Conservation (phyloP, 2,888 invertebrate genomes). For the Lordiphosa fenestrarum region DNA sequence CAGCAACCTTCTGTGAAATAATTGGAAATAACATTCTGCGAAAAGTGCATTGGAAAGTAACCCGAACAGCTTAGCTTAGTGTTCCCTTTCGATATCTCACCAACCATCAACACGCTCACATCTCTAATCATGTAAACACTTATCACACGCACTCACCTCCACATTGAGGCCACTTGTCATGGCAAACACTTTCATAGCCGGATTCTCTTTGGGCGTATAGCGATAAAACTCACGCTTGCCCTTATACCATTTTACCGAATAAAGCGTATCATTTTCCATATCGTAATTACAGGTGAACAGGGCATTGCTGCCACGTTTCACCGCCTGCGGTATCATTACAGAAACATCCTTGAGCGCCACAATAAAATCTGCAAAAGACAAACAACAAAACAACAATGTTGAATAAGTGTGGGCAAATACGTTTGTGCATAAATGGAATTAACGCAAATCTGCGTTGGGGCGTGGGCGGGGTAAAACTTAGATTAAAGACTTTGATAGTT, state of each 20-base stretch:
- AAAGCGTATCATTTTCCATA: slow-evolving; percentile 88
- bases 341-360: slow-evolving; percentile 84
- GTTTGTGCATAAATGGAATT: slow-evolving; percentile 43
- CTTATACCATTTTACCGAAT: slow-evolving; percentile 94
- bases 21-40: too few species aligned
- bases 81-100: too few species aligned
- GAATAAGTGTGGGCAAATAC: slow-evolving; percentile 22
- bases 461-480: background rate
- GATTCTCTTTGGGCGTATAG: slow-evolving; percentile 87
- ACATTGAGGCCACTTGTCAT: slow-evolving; percentile 86
- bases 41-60: too few species aligned
- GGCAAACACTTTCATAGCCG: slow-evolving; percentile 85
- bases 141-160: slow-evolving; percentile 83
- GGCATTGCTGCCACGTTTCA: slow-evolving; percentile 85
- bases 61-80: too few species aligned
- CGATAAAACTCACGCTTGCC: slow-evolving; percentile 92
- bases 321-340: slow-evolving; percentile 86
- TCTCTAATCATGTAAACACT: background rate
- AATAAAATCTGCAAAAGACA: slow-evolving; percentile 77
- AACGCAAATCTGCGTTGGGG: slow-evolving; percentile 28
- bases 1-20: too few species aligned
- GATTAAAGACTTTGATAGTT: slow-evolving; percentile 2
- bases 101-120: background rate
- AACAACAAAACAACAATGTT: slow-evolving; percentile 9
- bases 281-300: slow-evolving; percentile 88